A percentile compares a stretch with the other conserved stretches of the same genome.
These are phyloP conservation scores for Spheniscus mendiculus DNA, from an alignment of 2,113 vertebrate species.

Conservation along the genomic window DNA sequence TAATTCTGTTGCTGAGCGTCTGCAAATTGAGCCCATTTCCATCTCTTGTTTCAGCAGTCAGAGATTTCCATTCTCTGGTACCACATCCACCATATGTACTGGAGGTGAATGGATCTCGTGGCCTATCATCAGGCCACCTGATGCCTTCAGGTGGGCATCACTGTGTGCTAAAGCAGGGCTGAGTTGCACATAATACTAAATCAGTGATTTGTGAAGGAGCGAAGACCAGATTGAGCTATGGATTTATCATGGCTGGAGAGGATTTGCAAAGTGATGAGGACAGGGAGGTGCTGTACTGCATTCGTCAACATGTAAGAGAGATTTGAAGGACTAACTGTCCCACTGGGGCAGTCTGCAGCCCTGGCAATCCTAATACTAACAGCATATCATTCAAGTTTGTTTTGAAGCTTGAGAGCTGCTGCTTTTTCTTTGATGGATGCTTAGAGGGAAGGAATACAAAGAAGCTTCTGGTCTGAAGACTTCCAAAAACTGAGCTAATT, in stretches of 20 bases:
- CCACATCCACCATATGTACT: background rate
- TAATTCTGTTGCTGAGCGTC: background rate
- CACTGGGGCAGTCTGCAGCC: background rate
- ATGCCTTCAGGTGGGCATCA: background rate
- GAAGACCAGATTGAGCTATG: background rate
- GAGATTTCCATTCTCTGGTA: background rate
- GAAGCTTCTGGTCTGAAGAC: background rate
- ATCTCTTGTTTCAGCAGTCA: background rate
- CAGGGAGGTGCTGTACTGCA: background rate
- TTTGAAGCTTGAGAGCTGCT: background rate
- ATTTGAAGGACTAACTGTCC: background rate
- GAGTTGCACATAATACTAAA: background rate
- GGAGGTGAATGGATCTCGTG: background rate
- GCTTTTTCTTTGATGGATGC: background rate
- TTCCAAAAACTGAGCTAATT: background rate
- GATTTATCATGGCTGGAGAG: background rate
- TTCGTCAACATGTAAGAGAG: background rate
- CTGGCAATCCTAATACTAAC: background rate
- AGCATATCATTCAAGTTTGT: background rate
- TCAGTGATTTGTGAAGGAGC: background rate
- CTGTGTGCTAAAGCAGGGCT: background rate
- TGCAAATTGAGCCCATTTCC: background rate
- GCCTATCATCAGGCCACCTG: background rate
- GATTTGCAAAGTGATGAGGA: background rate
- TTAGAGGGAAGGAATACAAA: background rate